phyloP scores from a whole-genome alignment of 2,888 invertebrate species.

The Hirtodrosophila alboralis region DNA sequence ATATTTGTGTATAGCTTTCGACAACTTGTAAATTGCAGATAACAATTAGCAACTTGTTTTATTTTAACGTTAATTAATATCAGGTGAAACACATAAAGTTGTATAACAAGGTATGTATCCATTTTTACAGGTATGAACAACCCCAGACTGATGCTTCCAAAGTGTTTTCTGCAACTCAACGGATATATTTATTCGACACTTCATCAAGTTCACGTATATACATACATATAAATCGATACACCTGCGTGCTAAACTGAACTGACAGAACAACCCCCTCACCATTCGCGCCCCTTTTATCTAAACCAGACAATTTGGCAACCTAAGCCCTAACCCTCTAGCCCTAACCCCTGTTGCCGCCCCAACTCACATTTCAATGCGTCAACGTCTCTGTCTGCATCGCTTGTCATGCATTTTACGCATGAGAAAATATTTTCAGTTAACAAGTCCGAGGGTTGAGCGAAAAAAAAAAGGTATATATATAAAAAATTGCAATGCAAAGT shows the following conservation, averaged over 20 bases:
- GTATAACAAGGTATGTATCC: too few species aligned
- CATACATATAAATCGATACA: constrained; percentile 47
- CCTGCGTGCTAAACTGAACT: constrained; percentile 29
- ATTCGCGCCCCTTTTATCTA: not conserved
- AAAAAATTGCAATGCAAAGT: constrained; percentile 47
- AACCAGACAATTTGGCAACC: constrained; percentile 29
- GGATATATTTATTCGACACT: constrained; percentile 31
- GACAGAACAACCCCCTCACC: constrained; percentile 1
- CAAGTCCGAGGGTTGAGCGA: constrained; percentile 55
- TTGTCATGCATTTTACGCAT: constrained; percentile 77
- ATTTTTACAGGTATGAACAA: not conserved
- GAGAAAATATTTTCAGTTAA: constrained; percentile 76
- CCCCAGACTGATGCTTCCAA: constrained; percentile 3
- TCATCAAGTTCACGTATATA: constrained; percentile 41
- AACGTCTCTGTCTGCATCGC: constrained; percentile 64
- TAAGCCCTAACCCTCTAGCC: too few species aligned
- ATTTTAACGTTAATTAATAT: not conserved
- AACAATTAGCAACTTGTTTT: not conserved
- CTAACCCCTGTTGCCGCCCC: constrained; percentile 1
- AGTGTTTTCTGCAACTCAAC: constrained; percentile 1
- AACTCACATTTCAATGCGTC: constrained; percentile 52
- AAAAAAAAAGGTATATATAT: constrained; percentile 23
- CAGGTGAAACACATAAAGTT: too few species aligned
- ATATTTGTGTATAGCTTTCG: constrained; percentile 1
- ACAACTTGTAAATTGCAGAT: not conserved